A percentile compares a stretch with the other conserved stretches of the same genome.
These are phyloP conservation scores for Odontomyia ornata DNA, from an alignment of 2,888 invertebrate species.

Conservation along the genomic window DNA sequence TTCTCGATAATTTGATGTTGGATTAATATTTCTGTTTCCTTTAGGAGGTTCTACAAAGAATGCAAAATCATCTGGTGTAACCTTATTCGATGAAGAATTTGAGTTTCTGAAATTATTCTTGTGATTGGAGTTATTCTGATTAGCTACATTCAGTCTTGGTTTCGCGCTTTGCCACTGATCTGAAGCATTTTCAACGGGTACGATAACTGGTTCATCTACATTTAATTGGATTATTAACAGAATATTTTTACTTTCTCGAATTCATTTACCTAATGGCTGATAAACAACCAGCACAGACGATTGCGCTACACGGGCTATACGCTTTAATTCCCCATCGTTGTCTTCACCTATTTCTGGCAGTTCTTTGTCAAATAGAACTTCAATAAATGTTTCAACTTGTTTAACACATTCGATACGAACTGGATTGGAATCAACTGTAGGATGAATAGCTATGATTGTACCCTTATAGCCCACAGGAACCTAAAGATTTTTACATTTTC, in stretches of 20 bases:
- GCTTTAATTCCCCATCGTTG: conserved; percentile 58
- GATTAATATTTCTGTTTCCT: neutral
- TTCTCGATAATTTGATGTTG: neutral
- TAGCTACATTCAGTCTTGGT: neutral
- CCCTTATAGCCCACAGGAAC: conserved; percentile 85
- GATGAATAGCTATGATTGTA: conserved; percentile 79
- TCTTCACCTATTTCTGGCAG: conserved; percentile 71
- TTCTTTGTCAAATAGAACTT: conserved; percentile 81
- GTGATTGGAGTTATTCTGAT: too few relatives aligned
- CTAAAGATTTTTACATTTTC: conserved; percentile 48
- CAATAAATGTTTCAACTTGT: conserved; percentile 71
- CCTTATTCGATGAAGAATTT: too few relatives aligned
- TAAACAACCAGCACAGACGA: conserved; percentile 51
- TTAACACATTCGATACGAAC: conserved; percentile 67
- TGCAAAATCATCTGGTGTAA: neutral
- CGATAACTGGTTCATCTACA: neutral
- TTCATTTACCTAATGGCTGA: conserved; percentile 23
- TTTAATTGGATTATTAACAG: neutral
- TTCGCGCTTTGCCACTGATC: neutral
- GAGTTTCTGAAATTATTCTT: too few relatives aligned
- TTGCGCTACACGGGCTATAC: conserved; percentile 66
- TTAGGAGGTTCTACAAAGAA: conserved; percentile 26
- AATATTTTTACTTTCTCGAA: neutral
- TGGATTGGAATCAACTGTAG: conserved; percentile 61
- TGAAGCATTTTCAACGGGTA: neutral